Base-by-base conservation (phyloP, 2,797 vertebrate genomes). In the Tokudaia tokunoshimensis region DNA sequence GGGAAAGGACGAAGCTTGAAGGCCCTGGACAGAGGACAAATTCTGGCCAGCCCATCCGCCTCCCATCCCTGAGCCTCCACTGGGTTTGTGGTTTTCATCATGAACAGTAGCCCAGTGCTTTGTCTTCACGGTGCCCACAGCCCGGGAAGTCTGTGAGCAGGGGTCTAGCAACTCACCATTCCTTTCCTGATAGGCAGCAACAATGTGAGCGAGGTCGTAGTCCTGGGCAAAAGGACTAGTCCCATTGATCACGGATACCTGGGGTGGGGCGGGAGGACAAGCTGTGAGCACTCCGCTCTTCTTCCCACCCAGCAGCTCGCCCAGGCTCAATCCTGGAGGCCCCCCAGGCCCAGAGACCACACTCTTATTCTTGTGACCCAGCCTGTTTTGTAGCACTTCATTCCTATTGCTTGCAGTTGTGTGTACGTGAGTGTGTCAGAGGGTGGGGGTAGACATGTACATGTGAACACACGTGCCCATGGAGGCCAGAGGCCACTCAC, bases 171-270 rank as follows among this genome's bases (percentile, higher is more conserved):
- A 94, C 99, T 99, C 98, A 99, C 99, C 96, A 63, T 99, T 99
- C 98, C 99, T 99, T 9, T 99, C 98, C 98, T 99, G 98, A 95
- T 99, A 99, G 4, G 98, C 97, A 44, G 98, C 98, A 61, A 99
- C 96, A 44, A 99, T 99, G 96, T 97, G 98, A 79, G 98, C 98
- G 17, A 99, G 98, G 97, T 99, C 99, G 6, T 99, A 99, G 4
- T 99, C 98, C 57, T 96, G 98, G 0, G 99, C 99, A 97, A 99
- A 99, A 29, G 99, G 99, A 97, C 99, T 99, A 93, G 98, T 99
- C 72, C 98, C 98, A 19, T 99, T 99, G 63, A 99, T 98, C 92
- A 99, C 99, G 3, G 99, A 99, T 3, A 99, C 98, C 99, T 99
- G 94, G 57, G 89, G 82, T n/a, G 83, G 0, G 87, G 95, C 15